Base-by-base conservation (phyloP, 2,113 vertebrate species). In the Xenus cinereus region DNA sequence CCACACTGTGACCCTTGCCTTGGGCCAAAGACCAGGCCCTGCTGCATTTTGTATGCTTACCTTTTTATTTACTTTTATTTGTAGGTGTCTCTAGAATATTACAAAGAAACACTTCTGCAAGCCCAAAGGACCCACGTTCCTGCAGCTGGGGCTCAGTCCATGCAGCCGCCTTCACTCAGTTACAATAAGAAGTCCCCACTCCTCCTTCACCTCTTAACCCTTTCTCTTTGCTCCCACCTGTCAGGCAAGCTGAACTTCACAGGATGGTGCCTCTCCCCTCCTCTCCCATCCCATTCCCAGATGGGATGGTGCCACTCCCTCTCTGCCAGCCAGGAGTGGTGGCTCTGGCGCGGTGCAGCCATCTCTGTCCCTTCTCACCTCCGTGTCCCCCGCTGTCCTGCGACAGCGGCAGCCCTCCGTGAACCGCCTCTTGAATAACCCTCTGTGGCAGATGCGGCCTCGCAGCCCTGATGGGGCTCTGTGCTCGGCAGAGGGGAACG, bases 401-500 rank as follows among this genome's bases (percentile, higher is more conserved):
- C 0, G 4, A 50, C 1, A 7, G 48, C 9, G 9, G 16, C 79
- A 35, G 84, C 67, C 28, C 72, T 39, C 0, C 2, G 50, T 56
- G 88, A 76, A 7, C 35, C 62, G 81, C 57, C 32, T 77, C 43
- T 83, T 27, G 50, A 43, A 63, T 90, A 96, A 68, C 56, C 85
- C 11, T 0, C 20, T 0, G 0, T 86, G 96, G 96, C 95, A 97
- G 96, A 35, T 32, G 82, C 0, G n/a, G 80, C 87, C 93, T 73
- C 4, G 4, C 77, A 90, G 94, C 91, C 84, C 89, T 89, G 94
- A 43, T 4, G 81, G 79, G 92, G 57, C 72, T 95, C 90, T 3
- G 74, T 51, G 96, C 93, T 88, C 71, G 17, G 94, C 95, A 57
- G 89, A 93, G 84, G 83, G 64, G 94, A 93, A 82, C 14, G 1